Evolutionary conservation across 1,140 invertebrate genomes (phyloP), one percentile per base, ranked within the genome.

Genomic region (Sminthurides bifidus): DNA sequence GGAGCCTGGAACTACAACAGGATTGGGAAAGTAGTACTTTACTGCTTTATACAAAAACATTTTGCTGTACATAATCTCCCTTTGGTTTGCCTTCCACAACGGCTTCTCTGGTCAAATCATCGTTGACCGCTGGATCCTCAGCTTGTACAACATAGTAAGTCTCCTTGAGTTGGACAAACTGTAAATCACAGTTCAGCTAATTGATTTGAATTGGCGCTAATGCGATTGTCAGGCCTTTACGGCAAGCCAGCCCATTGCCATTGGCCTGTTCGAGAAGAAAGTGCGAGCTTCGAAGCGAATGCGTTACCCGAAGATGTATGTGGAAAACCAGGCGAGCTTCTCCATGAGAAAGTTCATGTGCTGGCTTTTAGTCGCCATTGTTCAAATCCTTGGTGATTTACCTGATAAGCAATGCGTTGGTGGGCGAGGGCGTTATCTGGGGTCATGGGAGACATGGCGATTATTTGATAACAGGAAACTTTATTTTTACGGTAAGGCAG

Each of bases 1-100:
- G 96, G 96, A 41, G 89, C 93, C 19, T 99, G 94, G 94, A 98
- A 95, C 74, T 96, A 98, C 73, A 85, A 84, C 51, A 77, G 96
- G 60, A 87, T 97, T 75, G 92, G 88, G 72, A 98, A 98, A 77
- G 77, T 99, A 31, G 98, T 99, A 67, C 79, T 99, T n/a, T 99
- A 98, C 75, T 96, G 91, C 60, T 98, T 98, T 72, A n/a, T 97
- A 98, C 76, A 99, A 99, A 73, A 98, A 98, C 73, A 96, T 99
- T 68, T 97, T 93, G 71, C 77, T 98, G 0, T 98, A 98, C 73
- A 88, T 99, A 38, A 98, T 98, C 66, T 93, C 98, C 76, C 76
- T 98, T 40, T 98, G 94, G 94, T 99, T 97, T 75, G 93, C 93
- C 14, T 86, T 96, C 67, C 87, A 93, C 69, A 96, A 90, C 58